Conservation (phyloP, 2,797 vertebrate genomes). For the Diplodus sargus region DNA sequence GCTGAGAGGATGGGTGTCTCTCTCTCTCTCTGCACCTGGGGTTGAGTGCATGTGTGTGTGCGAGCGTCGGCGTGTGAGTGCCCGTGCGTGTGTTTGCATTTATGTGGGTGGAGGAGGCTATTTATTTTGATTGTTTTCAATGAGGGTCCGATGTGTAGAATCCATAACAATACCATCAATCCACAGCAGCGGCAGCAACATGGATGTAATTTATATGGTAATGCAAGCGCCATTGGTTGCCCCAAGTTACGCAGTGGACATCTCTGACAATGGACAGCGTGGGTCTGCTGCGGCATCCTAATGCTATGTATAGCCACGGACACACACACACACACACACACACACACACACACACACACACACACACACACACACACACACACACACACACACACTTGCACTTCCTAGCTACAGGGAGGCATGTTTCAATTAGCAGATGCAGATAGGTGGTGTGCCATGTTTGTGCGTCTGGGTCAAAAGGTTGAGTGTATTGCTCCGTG, state of each 20-base stretch:
- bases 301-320: slow-evolving; percentile 58
- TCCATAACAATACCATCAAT: slow-evolving; percentile 86
- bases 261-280: slow-evolving; percentile 77
- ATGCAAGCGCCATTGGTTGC: slow-evolving; percentile 74
- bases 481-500: slow-evolving; percentile 61
- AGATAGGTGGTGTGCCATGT: slow-evolving; percentile 46
- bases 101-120: slow-evolving; percentile 69
- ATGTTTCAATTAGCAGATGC: slow-evolving; percentile 75
- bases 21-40: slow-evolving; percentile 61
- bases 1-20: slow-evolving; percentile 53
- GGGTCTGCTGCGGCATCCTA: slow-evolving; percentile 69
- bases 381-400: slow-evolving; percentile 36
- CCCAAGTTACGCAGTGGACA: slow-evolving; percentile 75
- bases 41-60: slow-evolving; percentile 23
- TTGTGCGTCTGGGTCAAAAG: slow-evolving; percentile 52
- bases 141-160: slow-evolving; percentile 78
- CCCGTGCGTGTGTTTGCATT: slow-evolving; percentile 58
- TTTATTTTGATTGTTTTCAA: slow-evolving; percentile 84
- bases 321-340: slow-evolving; percentile 38
- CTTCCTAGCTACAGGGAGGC: slow-evolving; percentile 38
- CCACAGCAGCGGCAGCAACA: slow-evolving; percentile 79
- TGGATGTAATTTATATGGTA: slow-evolving; percentile 89
- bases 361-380: slow-evolving; percentile 23
- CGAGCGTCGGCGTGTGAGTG: background rate
- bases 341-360: slow-evolving; percentile 42